Base-by-base conservation (phyloP, 2,113 vertebrate genomes). In the Synodontis membranacea region DNA sequence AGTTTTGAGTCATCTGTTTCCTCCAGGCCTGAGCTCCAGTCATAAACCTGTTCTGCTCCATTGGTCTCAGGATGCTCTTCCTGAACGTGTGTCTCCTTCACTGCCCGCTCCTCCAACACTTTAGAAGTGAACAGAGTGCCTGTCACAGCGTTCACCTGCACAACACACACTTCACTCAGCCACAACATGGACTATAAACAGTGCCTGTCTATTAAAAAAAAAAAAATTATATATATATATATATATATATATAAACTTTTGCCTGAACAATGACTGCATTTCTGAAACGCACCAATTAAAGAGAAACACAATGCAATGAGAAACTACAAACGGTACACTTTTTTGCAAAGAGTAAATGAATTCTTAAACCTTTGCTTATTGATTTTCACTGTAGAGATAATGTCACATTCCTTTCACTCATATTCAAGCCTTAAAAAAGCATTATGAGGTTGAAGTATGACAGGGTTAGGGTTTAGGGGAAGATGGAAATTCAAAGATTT, bases 1-100 rank as follows among this genome's bases (percentile, higher is more conserved):
- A 99, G 96, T 60, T 96, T 95, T 0, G 98, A 99, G 91, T 99
- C 98, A 9, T 99, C 98, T 0, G 94, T 94, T 37, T 97, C 94
- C 83, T 99, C 98, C 88, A 98, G 91, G n/a, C 97, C 97, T 0
- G 97, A 83, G 46, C 97, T 99, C 97, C 98, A 99, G 93, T 99
- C 97, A 70, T 98, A 99, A 75, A 98, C 87, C 23, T 96, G 97
- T 12, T 97, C 96, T 75, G 91, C 94, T 2, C 88, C 86, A 0
- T 81, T 84, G 0, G 80, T 3, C 4, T 92, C 88, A 94, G 96
- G 91, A 94, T 72, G 60, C 94, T 93, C 15, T 48, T 93, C 93
- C 76, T 86, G 66, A 80, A 56, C 84, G 42, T 92, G 93, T 1
- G 88, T 75, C 80, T 94, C 95, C 87, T 97, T 97, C 89, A 96